Conservation (phyloP, 1,140 invertebrate species). For the Glossosoma conforme region DNA sequence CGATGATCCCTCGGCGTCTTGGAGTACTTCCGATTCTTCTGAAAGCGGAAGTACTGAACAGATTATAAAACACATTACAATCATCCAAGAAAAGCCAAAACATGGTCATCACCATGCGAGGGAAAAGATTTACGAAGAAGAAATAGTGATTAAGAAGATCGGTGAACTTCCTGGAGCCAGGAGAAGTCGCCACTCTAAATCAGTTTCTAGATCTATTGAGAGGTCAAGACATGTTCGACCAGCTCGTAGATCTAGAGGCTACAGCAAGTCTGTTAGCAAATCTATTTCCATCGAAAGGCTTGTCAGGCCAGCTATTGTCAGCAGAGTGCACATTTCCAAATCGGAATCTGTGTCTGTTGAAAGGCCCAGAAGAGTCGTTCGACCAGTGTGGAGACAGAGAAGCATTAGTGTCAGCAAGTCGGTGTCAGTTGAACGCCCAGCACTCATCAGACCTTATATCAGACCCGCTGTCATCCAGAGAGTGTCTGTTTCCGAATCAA, state of each 20-base stretch:
- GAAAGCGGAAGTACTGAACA: conserved; percentile 26
- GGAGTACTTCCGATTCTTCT: conserved; percentile 13
- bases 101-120: conserved; percentile 27
- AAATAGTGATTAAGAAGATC: conserved; percentile 28
- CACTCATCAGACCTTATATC: too few relatives aligned
- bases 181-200: too few relatives aligned
- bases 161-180: conserved; percentile 7
- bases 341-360: conserved; percentile 8
- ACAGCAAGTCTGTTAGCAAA: background rate
- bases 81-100: conserved; percentile 27
- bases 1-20: conserved; percentile 19
- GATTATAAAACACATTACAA: conserved; percentile 29
- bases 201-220: too few relatives aligned
- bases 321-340: background rate
- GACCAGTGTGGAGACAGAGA: background rate
- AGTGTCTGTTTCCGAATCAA: too few relatives aligned
- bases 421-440: too few relatives aligned
- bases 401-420: too few relatives aligned
- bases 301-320: background rate
- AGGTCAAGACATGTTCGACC: too few relatives aligned
- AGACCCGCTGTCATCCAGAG: too few relatives aligned
- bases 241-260: too few relatives aligned
- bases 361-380: background rate
- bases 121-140: conserved; percentile 30
- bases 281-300: conserved; percentile 12